Evolutionary conservation across 2,888 invertebrate genomes (phyloP), one percentile per base, ranked within the genome.

Genomic region (Apotomis capreana): DNA sequence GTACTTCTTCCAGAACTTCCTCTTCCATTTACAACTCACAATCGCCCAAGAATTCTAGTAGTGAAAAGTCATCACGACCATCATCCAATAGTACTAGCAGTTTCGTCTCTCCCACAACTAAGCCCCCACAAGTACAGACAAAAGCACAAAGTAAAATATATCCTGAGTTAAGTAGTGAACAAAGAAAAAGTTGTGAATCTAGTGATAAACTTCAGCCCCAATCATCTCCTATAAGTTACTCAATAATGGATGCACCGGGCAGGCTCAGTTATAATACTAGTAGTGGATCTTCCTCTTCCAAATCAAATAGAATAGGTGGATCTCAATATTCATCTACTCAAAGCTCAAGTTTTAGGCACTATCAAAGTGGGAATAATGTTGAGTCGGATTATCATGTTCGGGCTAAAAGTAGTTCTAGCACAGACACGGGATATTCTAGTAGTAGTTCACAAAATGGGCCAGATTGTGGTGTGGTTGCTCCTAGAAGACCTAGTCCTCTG

Each of bases 101-200:
- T 79, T 95, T 94, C 84, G 92, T 94, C 51, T 93, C 95, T 36
- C 94, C 93, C 55, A 91, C 94, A 76, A 87, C 94, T 67, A 94
- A 94, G 84, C 87, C 91, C 46, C 91, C 93, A 68, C 92, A 91
- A 80, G 95, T 96, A 78, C 96, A 96, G 88, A 95, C 96, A 74
- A 96, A 97, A 90, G 95, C 96, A 77, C 96, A 96, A 90, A 94
- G 95, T 78, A 97, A 97, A 92, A 95, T 96, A 80, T 96, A 96
- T 87, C 95, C 96, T 69, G 96, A 96, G 82, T 80, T 96, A 78
- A 92, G 76, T 78, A 88, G 82, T 81, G 94, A 87, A 84, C 94
- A 88, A 87, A 93, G 86, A 87, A 94, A 85, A 93, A 94, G 79
- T 94, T 95, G 89, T 94, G 94, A 86, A 83, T 89, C 88, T 86